phyloP scores from a whole-genome alignment of 2,113 vertebrate genomes.

The Hypomesus transpacificus region DNA sequence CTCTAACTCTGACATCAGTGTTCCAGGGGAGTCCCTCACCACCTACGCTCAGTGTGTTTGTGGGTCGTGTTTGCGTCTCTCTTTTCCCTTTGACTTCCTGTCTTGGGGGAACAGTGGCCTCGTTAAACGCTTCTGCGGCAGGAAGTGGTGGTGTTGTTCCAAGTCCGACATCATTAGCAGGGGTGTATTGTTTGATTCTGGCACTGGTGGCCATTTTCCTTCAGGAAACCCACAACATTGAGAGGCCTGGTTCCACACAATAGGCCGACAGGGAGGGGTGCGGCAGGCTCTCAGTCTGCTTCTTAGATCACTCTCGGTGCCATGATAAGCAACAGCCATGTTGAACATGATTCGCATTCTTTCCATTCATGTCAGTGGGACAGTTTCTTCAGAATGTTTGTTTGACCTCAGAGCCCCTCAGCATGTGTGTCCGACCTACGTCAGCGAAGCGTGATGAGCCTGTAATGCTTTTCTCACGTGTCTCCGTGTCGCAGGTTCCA shows the following conservation, averaged over 20 bases:
- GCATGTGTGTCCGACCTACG: not conserved
- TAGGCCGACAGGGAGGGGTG: constrained; percentile 56
- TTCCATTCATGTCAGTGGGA: constrained; percentile 5
- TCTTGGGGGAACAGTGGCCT: constrained; percentile 53
- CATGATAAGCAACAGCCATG: constrained; percentile 39
- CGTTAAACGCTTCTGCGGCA: constrained; percentile 60
- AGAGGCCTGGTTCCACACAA: constrained; percentile 66
- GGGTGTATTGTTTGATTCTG: constrained; percentile 76
- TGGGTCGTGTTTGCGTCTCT: constrained; percentile 49
- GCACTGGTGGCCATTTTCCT: constrained; percentile 71
- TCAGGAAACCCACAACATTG: constrained; percentile 71
- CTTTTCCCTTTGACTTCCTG: constrained; percentile 62
- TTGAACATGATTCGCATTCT: constrained; percentile 36
- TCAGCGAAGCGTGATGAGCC: not conserved
- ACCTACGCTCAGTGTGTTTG: constrained; percentile 42
- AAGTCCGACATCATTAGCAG: constrained; percentile 65
- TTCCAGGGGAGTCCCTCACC: constrained; percentile 43
- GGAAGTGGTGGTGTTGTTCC: constrained; percentile 72
- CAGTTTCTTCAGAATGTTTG: not conserved
- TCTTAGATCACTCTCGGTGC: constrained; percentile 42
- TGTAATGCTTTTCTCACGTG: not conserved
- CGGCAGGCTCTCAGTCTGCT: constrained; percentile 38
- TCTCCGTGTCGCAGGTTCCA: constrained; percentile 74
- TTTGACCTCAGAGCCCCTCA: constrained; percentile 2
- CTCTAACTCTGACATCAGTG: constrained; percentile 31